These are phyloP conservation scores for Chironomus tentans DNA, from an alignment of 2,888 invertebrate species.

Conservation along the genomic window DNA sequence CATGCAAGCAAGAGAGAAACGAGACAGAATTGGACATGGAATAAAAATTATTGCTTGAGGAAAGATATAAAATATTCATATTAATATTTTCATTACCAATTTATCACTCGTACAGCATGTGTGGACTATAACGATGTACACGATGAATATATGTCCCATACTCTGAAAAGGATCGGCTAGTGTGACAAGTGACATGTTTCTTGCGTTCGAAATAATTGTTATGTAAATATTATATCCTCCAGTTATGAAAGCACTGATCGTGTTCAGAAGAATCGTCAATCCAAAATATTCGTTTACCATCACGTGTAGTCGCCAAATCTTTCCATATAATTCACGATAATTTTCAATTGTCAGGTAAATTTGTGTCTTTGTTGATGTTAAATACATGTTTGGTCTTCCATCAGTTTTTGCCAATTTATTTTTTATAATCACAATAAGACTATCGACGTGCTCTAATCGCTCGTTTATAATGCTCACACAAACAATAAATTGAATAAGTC, in stretches of 20 bases:
- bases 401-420: neutral
- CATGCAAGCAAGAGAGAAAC: too few species aligned
- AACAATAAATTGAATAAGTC: neutral
- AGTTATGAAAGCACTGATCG: neutral
- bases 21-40: too few species aligned
- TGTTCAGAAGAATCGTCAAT: neutral
- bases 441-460: neutral
- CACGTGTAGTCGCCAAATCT: neutral
- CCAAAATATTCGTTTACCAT: conserved; percentile 1
- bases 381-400: neutral
- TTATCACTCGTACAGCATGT: neutral
- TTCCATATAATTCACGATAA: neutral
- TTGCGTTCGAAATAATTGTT: neutral
- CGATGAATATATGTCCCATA: neutral
- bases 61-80: neutral
- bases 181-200: neutral
- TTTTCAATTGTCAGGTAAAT: neutral
- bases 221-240: neutral
- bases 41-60: too few species aligned
- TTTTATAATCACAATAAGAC: neutral
- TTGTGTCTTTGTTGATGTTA: neutral
- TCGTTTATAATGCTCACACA: neutral
- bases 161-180: neutral
- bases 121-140: neutral
- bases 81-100: neutral